Conservation (phyloP, 2,113 vertebrate species). For the Toxotes jaculatrix region DNA sequence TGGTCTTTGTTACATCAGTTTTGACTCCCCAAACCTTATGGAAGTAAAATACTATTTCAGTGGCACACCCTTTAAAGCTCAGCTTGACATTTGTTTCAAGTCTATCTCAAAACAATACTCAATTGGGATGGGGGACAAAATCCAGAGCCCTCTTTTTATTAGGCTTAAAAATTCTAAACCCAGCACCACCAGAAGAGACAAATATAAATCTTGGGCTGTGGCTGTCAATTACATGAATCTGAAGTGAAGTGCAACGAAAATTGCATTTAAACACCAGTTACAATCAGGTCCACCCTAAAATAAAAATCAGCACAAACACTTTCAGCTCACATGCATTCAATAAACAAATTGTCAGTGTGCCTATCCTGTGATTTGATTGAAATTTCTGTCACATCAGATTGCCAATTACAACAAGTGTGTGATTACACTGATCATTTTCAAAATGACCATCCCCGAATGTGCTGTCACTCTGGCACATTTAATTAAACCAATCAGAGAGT, state of each 20-base stretch:
- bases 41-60: too few relatives aligned
- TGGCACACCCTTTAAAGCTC: too few relatives aligned
- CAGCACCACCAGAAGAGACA: background rate
- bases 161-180: too few relatives aligned
- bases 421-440: conserved; percentile 72
- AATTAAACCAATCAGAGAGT: conserved; percentile 70
- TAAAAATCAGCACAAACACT: conserved; percentile 38
- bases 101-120: too few relatives aligned
- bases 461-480: conserved; percentile 64
- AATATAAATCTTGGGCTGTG: background rate
- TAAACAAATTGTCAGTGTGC: conserved; percentile 43
- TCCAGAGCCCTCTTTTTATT: too few relatives aligned
- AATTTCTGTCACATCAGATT: conserved; percentile 58
- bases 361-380: conserved; percentile 65
- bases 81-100: too few relatives aligned
- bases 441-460: conserved; percentile 64
- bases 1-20: too few relatives aligned
- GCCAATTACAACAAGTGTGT: conserved; percentile 69
- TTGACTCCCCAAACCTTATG: too few relatives aligned
- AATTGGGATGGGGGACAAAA: too few relatives aligned
- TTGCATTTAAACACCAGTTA: conserved; percentile 50
- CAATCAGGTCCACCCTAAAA: conserved; percentile 28
- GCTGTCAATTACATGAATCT: conserved; percentile 11
- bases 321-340: conserved; percentile 13
- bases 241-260: conserved; percentile 43